Conservation (phyloP, 2,113 vertebrate species). For the Nanger granti region DNA sequence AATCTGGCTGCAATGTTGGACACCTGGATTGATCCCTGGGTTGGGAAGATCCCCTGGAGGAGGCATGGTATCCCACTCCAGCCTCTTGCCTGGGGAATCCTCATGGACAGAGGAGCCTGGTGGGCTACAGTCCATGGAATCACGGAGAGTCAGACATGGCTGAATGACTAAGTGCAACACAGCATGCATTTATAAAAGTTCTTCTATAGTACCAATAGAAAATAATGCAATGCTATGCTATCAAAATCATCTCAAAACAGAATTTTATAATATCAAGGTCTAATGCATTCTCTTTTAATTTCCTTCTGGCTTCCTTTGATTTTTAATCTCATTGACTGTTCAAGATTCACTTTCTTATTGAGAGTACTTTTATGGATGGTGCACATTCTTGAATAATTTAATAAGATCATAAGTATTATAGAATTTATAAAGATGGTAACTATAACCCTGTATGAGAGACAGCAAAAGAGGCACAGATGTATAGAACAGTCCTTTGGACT, state of each 20-base stretch:
- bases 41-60: neutral
- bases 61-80: neutral
- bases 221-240: neutral
- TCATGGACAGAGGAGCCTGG: neutral
- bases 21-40: neutral
- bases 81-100: neutral
- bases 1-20: fast-evolving
- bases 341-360: neutral
- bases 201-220: neutral
- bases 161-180: neutral
- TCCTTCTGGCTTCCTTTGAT: neutral
- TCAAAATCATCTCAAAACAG: neutral
- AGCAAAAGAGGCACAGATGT: no score
- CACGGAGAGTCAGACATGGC: neutral
- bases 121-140: neutral
- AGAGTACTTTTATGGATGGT: neutral
- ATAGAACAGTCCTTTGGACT: no score
- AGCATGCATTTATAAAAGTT: neutral
- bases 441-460: no score
- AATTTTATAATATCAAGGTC: neutral
- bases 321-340: neutral
- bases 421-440: no score
- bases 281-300: neutral
- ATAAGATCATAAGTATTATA: neutral
- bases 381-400: neutral